Base-by-base conservation (phyloP, 2,113 vertebrate species). In the Platycercus adscitus region DNA sequence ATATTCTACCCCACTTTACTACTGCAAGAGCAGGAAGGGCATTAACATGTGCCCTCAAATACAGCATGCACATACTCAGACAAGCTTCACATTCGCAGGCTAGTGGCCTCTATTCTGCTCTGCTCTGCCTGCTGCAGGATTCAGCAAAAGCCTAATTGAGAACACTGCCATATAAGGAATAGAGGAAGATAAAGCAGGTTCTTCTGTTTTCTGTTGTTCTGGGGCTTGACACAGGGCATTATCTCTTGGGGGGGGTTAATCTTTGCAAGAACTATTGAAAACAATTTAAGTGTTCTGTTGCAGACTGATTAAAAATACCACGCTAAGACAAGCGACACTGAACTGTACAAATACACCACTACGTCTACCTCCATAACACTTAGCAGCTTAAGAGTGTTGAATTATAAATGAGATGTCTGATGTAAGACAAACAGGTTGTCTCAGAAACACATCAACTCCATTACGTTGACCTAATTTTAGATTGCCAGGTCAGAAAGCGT, bases 1-100 rank as follows among this genome's bases (percentile, higher is more conserved):
- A 29, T 25, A 13, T 9, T 60, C 31, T 29, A 15, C 35, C 11
- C 41, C 28, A 29, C 58, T 60, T 50, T 52, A 33, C 6, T 18
- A 13, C 0, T 69, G 35, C 33, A 60, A 29, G 52, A 47, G 39
- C 39, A 79, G 65, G 75, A 56, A 31, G 13, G 41, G 53, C 11
- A 25, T 16, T 13, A 29, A 14, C 1, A 2, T 15, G 13, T 20
- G 37, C 23, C 68, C 84, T 33, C 7, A 2, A 16, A 2, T 8
- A 17, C 10, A 49, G 80, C 1, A 0, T 33, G 49, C 13, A 11
- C 13, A 11, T 9, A 14, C 17, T 9, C 0, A 0, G 65, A 21
- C 52, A 28, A 21, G 29, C 7, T 31, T n/a, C 39, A 3, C 12
- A 0, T 7, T 47, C 31, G 49, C 29, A 4, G 64, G 28, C 11